These are phyloP conservation scores for Phrynosoma platyrhinos DNA, from an alignment of 2,113 vertebrate genomes.

Conservation along the genomic window DNA sequence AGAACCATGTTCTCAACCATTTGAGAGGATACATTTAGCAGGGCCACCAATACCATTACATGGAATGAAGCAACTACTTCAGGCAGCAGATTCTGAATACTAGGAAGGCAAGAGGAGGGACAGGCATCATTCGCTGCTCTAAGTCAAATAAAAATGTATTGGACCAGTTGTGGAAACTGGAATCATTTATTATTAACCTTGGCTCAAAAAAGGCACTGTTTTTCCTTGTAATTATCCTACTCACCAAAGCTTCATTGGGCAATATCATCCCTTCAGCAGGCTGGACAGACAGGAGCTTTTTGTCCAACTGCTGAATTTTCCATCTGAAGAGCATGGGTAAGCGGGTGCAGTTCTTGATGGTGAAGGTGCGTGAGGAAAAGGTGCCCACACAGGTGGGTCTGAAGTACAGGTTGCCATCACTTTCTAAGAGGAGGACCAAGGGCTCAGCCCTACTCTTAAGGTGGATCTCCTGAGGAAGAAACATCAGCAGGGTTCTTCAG, in stretches of 20 bases:
- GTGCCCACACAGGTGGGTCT: constrained; percentile 85
- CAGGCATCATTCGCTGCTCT: too few species aligned
- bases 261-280: constrained; percentile 84
- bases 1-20: neutral
- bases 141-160: too few species aligned
- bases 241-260: constrained; percentile 87
- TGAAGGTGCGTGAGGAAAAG: constrained; percentile 73
- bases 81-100: too few species aligned
- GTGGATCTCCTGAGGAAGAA: constrained; percentile 79
- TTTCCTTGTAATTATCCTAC: constrained; percentile 23
- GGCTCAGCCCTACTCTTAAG: constrained; percentile 81
- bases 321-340: constrained; percentile 87
- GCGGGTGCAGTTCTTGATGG: constrained; percentile 84
- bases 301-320: constrained; percentile 79
- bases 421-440: constrained; percentile 80
- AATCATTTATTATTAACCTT: neutral
- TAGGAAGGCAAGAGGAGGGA: too few species aligned
- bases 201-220: neutral
- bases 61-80: too few species aligned
- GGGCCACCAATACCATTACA: neutral
- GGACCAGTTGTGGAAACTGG: neutral
- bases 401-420: constrained; percentile 83
- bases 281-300: constrained; percentile 79
- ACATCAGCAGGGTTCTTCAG: constrained; percentile 16
- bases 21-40: neutral